Conservation (phyloP, 2,113 vertebrate genomes). For the Ancistrus triradiatus region DNA sequence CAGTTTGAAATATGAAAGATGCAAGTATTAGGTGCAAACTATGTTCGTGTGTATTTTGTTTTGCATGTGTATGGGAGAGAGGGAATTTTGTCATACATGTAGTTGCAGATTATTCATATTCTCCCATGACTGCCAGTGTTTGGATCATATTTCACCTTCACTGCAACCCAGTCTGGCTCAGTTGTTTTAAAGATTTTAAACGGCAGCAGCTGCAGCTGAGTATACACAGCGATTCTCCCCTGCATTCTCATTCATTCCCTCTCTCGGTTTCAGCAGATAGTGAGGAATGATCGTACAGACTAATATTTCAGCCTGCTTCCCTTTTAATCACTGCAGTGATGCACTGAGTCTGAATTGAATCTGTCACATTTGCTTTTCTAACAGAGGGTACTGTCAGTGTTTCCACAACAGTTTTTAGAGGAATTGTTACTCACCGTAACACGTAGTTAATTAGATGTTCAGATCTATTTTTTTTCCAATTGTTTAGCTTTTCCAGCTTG, state of each 20-base stretch:
- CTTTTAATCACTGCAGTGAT: neutral
- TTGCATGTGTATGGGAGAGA: conserved; percentile 7
- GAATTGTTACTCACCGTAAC: too few species aligned
- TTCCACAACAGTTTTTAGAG: too few species aligned
- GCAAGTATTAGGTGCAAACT: neutral
- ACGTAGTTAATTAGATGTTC: too few species aligned
- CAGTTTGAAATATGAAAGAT: neutral
- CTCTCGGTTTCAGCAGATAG: neutral
- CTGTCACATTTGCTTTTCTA: too few species aligned
- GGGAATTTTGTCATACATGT: conserved; percentile 52
- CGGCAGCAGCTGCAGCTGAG: conserved; percentile 58
- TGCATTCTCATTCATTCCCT: neutral
- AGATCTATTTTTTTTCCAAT: too few species aligned
- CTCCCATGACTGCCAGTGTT: conserved; percentile 60
- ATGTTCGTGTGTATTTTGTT: conserved; percentile 12
- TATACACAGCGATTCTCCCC: neutral
- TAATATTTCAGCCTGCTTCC: conserved; percentile 8
- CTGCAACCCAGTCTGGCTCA: conserved; percentile 53
- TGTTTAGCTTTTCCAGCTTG: too few species aligned
- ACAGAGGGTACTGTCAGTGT: too few species aligned
- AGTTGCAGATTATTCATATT: conserved; percentile 57
- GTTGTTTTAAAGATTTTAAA: conserved; percentile 57
- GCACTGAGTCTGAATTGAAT: too few species aligned
- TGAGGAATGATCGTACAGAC: too few species aligned
- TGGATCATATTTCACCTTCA: conserved; percentile 62